phyloP scores from a whole-genome alignment of 2,888 invertebrate species.

The Steinernema hermaphroditum region DNA sequence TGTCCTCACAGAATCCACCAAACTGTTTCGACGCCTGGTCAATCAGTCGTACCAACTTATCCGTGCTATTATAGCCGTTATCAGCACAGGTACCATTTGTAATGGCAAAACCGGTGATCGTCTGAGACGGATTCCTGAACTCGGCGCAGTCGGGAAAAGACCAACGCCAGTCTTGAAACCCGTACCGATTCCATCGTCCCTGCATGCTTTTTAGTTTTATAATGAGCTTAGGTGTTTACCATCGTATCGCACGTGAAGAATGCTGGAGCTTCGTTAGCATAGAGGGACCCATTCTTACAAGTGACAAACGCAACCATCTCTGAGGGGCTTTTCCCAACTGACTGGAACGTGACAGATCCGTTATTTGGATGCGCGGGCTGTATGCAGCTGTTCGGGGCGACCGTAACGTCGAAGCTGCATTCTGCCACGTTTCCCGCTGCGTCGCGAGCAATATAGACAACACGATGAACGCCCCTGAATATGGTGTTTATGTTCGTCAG shows the following conservation, averaged over 20 bases:
- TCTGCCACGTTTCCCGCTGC: slow-evolving; percentile 38
- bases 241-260: slow-evolving; percentile 19
- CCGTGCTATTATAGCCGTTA: not conserved
- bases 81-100: not conserved
- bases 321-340: not conserved
- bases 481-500: too few species aligned
- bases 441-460: slow-evolving; percentile 38
- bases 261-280: slow-evolving; percentile 20
- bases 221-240: not conserved
- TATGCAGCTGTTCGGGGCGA: not conserved
- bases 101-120: not conserved
- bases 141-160: slow-evolving; percentile 19
- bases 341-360: slow-evolving; percentile 3
- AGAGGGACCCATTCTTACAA: slow-evolving; percentile 2
- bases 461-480: slow-evolving; percentile 15
- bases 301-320: slow-evolving; percentile 4
- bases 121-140: not conserved
- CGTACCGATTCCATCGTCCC: slow-evolving; percentile 21
- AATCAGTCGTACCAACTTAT: not conserved
- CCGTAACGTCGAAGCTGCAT: slow-evolving; percentile 36
- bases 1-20: slow-evolving; percentile 17
- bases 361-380: not conserved
- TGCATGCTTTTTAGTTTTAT: not conserved
- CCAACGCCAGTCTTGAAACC: slow-evolving; percentile 18
- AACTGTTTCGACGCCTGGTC: slow-evolving; percentile 13